Conservation (phyloP, 2,888 invertebrate genomes). For the Alloplasta piceator region DNA sequence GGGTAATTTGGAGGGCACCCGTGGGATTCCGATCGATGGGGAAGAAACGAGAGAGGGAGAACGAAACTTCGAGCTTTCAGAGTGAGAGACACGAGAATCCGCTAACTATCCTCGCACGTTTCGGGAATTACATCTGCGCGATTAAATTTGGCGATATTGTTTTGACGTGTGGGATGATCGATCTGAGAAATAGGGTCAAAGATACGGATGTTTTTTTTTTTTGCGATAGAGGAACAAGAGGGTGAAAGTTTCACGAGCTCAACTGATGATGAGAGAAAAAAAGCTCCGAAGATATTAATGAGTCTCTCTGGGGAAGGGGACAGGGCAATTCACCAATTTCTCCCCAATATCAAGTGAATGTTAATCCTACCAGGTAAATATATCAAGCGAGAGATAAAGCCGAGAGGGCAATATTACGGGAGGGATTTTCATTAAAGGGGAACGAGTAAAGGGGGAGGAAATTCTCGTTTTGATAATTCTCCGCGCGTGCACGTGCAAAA, state of each 20-base stretch:
- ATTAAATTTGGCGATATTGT: too few relatives aligned
- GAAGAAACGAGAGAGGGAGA: constrained; percentile 57
- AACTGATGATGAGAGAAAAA: neutral
- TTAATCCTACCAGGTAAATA: constrained; percentile 5
- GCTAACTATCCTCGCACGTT: too few relatives aligned
- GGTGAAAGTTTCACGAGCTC: neutral
- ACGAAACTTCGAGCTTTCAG: neutral
- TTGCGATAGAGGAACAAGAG: neutral
- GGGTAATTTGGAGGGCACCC: constrained; percentile 73
- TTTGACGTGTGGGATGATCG: too few relatives aligned
- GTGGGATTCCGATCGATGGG: constrained; percentile 59
- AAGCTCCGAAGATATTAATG: neutral
- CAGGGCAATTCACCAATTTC: too few relatives aligned
- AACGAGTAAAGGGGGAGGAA: neutral
- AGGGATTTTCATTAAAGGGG: neutral
- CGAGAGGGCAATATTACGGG: neutral
- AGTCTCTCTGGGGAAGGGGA: neutral
- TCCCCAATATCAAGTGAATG: neutral
- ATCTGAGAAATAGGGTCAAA: neutral
- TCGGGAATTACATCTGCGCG: too few relatives aligned
- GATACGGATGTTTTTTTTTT: constrained; percentile 9
- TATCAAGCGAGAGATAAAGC: neutral
- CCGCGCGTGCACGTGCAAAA: neutral
- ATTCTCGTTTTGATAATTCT: neutral
- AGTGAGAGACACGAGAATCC: neutral